Percentiles rank a stretch among this genome's conserved stretches.
Conservation (phyloP, 2,888 invertebrate species). For the Adelognathus sp. region DNA sequence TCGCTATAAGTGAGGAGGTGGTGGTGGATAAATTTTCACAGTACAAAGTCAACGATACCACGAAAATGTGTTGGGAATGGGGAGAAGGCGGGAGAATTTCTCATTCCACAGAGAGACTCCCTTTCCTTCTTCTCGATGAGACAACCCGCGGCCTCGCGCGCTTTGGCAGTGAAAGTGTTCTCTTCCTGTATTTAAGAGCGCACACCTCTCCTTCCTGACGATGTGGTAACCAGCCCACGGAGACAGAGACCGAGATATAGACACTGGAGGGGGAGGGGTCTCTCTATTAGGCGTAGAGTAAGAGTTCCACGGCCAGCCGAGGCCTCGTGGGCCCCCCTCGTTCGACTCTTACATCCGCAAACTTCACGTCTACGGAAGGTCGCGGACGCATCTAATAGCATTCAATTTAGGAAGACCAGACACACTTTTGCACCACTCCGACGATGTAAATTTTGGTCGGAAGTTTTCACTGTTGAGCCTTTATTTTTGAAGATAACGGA, state of each 20-base stretch:
- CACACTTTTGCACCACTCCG: background rate
- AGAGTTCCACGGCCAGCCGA: constrained; percentile 18
- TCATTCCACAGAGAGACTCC: no score
- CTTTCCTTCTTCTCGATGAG: constrained; percentile 72
- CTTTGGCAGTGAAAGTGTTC: constrained; percentile 79
- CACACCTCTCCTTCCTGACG: constrained; percentile 68
- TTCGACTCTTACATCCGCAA: background rate
- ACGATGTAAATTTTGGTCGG: no score
- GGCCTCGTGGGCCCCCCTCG: background rate
- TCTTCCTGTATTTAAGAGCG: constrained; percentile 75
- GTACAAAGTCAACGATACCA: no score
- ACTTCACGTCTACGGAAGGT: background rate
- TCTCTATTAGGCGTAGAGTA: constrained; percentile 57
- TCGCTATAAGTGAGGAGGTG: no score
- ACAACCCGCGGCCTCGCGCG: constrained; percentile 64
- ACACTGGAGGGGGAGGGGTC: no score
- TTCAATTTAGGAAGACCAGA: background rate
- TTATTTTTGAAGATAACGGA: no score
- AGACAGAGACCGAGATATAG: constrained; percentile 44
- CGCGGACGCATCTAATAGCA: background rate
- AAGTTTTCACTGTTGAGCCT: no score
- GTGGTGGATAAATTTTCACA: no score
- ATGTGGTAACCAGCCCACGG: constrained; percentile 68
- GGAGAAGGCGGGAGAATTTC: constrained; percentile 6
- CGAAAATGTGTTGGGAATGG: no score